Base-by-base conservation (phyloP, 2,888 invertebrate genomes). In the Ecliptopera silaceata region DNA sequence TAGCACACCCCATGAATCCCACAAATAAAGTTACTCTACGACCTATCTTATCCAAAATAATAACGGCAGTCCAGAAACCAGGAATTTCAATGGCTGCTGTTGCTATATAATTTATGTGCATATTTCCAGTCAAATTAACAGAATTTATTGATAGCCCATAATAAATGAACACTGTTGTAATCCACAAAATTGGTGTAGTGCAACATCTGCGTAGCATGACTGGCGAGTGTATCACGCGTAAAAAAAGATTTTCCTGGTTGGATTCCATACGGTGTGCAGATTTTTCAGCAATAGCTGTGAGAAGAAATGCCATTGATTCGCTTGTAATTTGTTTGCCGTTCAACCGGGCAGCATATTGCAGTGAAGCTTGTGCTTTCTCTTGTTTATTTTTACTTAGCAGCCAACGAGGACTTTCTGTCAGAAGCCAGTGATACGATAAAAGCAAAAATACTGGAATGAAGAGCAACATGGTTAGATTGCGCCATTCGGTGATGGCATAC, bases 141-240 rank as follows among this genome's bases (percentile, higher is more conserved):
- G 96, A 94, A 81, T 95, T 96, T 48, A 96, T 88, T 11, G 95
- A 95, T 55, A 97, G 82, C 0, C 96, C 96, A 69, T 96, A 96
- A 78, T 95, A 97, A 45, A 96, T 94, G 63, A 96, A 94, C 0
- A 95, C 94, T 65, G 95, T 95, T 1, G 95, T 94, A 43, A 95
- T 93, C 96, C 96, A 96, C 79, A 95, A 94, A 59, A 95, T 89
- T n/a, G 95, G 95, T 56, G 95, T 95, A 36, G 93, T 94, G 38
- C 93, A 78, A 68, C 94, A 88, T 61, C 95, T 87, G n/a, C 93
- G 79, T 13, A 93, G 73, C 55, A 95, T 80, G 39, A 89, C 84
- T 1, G 86, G 86, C 0, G 93, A 93, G 64, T 86, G 91, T 17
- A 93, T 69, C 1, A 94, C 90, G 53, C 91, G 86, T 26, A 77